Percentiles rank a stretch among this genome's conserved stretches.
phyloP scores from a whole-genome alignment of 2,797 vertebrate species.

The Dryobates pubescens region DNA sequence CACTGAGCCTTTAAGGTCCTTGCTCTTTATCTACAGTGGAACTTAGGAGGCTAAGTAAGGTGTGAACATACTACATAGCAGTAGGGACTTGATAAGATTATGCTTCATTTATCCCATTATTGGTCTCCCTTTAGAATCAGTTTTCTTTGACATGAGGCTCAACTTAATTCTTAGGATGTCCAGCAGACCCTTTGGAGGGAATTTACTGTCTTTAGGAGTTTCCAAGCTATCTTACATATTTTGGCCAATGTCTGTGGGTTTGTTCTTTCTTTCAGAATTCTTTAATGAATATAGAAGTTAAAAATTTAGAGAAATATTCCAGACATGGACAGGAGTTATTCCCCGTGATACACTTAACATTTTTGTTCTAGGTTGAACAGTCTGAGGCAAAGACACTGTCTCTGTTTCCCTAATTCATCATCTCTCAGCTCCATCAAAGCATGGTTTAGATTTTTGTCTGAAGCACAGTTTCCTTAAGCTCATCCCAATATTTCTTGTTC shows the following conservation, averaged over 20 bases:
- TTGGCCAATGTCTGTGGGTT: background rate
- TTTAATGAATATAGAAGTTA: background rate
- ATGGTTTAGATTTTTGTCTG: slow-evolving; percentile 18
- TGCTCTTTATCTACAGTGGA: background rate
- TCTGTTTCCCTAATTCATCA: slow-evolving; percentile 11
- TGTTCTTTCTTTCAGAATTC: slow-evolving; percentile 16
- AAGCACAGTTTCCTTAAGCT: background rate
- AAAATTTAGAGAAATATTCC: slow-evolving; percentile 29
- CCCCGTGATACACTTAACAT: slow-evolving; percentile 17
- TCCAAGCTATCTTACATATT: background rate
- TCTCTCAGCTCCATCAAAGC: background rate
- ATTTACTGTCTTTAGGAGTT: slow-evolving; percentile 11
- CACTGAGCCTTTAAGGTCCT: background rate
- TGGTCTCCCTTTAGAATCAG: slow-evolving; percentile 14
- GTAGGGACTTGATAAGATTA: background rate
- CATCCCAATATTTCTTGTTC: background rate
- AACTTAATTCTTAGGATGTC: background rate
- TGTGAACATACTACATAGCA: background rate
- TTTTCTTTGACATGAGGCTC: background rate
- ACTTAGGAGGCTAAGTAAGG: background rate
- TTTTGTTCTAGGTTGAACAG: slow-evolving; percentile 41
- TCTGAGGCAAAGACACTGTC: slow-evolving; percentile 26
- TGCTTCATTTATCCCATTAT: background rate
- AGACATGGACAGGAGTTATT: slow-evolving; percentile 22
- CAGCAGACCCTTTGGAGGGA: slow-evolving; percentile 13